A percentile compares a stretch with the other conserved stretches of the same genome.
These are phyloP conservation scores for Temnothorax ravouxi DNA, from an alignment of 2,888 invertebrate genomes.

Conservation along the genomic window DNA sequence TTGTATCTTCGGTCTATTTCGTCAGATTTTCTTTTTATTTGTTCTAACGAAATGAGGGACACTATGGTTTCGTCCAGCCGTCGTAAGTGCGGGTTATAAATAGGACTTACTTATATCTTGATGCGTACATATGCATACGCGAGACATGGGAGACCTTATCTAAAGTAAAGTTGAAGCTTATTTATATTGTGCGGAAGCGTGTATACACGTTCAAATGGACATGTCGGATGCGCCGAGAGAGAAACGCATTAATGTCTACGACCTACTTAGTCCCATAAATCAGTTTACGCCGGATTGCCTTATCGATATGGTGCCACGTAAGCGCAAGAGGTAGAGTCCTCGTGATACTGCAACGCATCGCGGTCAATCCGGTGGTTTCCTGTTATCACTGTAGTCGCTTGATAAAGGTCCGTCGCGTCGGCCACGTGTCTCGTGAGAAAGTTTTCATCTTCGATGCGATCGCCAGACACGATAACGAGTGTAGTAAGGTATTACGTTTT, in stretches of 20 bases:
- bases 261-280: slow-evolving; percentile 75
- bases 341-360: slow-evolving; percentile 52
- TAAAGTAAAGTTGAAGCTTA: slow-evolving; percentile 33
- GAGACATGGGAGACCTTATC: slow-evolving; percentile 19
- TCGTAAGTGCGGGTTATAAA: not conserved
- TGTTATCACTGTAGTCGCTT: slow-evolving; percentile 61
- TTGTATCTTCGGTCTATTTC: slow-evolving; percentile 17
- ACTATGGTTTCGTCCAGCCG: not conserved
- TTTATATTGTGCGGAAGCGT: slow-evolving; percentile 65
- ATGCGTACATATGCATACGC: not conserved
- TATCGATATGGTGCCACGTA: slow-evolving; percentile 74
- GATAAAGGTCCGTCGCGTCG: slow-evolving; percentile 63
- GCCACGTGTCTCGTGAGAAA: slow-evolving; percentile 71
- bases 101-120: slow-evolving; percentile 32
- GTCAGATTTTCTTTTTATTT: not conserved
- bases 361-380: slow-evolving; percentile 59
- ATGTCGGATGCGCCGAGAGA: slow-evolving; percentile 61
- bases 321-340: slow-evolving; percentile 48
- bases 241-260: slow-evolving; percentile 70
- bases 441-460: slow-evolving; percentile 51
- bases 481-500: not conserved
- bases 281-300: slow-evolving; percentile 73
- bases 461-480: slow-evolving; percentile 8
- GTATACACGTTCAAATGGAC: slow-evolving; percentile 54
- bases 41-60: not conserved